Evolutionary conservation across 2,797 vertebrate genomes (phyloP).

Genomic region (Cirrhinus mrigala): DNA sequence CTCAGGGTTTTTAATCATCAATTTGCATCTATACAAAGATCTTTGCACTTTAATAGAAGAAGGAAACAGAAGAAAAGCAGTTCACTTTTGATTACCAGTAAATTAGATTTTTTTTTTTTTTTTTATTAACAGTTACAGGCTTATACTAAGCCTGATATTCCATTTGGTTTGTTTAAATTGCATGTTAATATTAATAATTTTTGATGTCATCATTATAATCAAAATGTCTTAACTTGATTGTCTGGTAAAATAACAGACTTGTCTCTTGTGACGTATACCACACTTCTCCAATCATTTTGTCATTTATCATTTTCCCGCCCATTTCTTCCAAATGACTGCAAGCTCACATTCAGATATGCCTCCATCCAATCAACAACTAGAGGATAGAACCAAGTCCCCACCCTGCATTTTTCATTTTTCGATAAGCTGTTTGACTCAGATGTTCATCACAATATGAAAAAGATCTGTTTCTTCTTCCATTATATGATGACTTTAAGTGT

Average conservation of each 20-base stretch:
- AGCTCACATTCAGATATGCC: background rate
- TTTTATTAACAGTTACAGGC: background rate
- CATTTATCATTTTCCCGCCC: background rate
- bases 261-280: background rate
- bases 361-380: background rate
- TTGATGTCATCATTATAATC: background rate
- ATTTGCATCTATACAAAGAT: conserved; percentile 76
- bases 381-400: background rate
- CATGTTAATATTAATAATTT: no score
- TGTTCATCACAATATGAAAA: background rate
- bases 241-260: background rate
- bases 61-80: background rate
- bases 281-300: background rate
- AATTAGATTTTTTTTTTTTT: background rate
- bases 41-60: conserved; percentile 58
- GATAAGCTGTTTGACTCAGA: no score
- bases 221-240: background rate
- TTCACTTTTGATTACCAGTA: background rate
- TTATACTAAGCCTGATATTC: no score
- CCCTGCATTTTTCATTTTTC: no score
- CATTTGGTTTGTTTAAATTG: no score
- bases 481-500: background rate
- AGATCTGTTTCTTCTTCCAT: background rate
- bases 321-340: background rate
- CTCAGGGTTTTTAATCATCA: conserved; percentile 78